Conservation (phyloP, 2,113 vertebrate genomes). For the Phrynosoma blainvillii region DNA sequence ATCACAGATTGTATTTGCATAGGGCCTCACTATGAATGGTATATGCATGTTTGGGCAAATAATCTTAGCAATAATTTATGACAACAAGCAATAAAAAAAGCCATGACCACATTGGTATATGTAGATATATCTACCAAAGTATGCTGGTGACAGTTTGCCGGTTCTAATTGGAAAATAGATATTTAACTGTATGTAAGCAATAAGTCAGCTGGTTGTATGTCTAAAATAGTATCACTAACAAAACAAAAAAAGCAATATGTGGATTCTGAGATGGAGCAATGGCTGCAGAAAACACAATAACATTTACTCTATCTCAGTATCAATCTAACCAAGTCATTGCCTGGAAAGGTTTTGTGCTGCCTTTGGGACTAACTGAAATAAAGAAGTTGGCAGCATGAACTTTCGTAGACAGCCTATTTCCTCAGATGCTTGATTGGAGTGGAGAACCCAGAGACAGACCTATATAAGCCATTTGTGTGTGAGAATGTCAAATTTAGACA, state of each 20-base stretch:
- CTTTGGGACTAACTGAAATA: no score
- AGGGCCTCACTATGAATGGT: slow-evolving; percentile 34
- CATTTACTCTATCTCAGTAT: slow-evolving; percentile 45
- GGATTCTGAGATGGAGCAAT: slow-evolving; percentile 36
- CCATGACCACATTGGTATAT: slow-evolving; percentile 46
- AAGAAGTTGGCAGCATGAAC: no score
- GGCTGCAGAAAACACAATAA: background rate
- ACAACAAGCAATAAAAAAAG: slow-evolving; percentile 74
- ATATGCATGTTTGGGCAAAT: slow-evolving; percentile 37
- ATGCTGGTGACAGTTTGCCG: background rate
- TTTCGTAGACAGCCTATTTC: no score
- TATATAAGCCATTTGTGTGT: no score
- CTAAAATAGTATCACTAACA: slow-evolving; percentile 34
- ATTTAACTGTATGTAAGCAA: slow-evolving; percentile 55
- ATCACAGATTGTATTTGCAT: slow-evolving; percentile 36
- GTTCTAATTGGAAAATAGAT: slow-evolving; percentile 37
- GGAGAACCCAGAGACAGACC: no score
- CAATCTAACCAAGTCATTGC: slow-evolving; percentile 23
- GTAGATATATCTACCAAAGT: slow-evolving; percentile 7
- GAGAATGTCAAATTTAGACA: no score
- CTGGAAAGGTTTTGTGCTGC: no score
- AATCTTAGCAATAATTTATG: slow-evolving; percentile 71
- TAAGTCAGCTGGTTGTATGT: slow-evolving; percentile 47
- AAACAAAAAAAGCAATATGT: slow-evolving; percentile 48
- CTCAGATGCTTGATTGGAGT: no score